phyloP scores from a whole-genome alignment of 2,888 invertebrate species.

The Agrilus cyanescens region DNA sequence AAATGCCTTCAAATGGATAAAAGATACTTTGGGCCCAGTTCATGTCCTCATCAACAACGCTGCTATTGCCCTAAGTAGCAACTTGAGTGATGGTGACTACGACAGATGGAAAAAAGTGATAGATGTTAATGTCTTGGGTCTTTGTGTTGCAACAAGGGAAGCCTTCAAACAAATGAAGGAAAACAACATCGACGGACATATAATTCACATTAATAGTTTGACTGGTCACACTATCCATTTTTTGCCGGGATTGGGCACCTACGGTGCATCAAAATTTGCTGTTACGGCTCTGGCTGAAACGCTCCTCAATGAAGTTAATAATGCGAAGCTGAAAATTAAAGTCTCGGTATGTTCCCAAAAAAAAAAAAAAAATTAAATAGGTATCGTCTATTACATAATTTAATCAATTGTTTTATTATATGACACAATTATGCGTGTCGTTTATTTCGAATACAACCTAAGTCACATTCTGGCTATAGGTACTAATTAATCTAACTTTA shows the following conservation, averaged over 20 bases:
- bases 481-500: too few species aligned
- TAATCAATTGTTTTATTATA: too few species aligned
- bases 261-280: constrained; percentile 15
- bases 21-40: constrained; percentile 17
- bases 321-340: constrained; percentile 10
- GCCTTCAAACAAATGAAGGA: constrained; percentile 15
- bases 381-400: too few species aligned
- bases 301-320: constrained; percentile 13
- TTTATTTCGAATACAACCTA: too few species aligned
- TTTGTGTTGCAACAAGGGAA: constrained; percentile 14
- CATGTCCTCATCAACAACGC: constrained; percentile 19
- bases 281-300: constrained; percentile 16
- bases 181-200: constrained; percentile 16
- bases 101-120: constrained; percentile 12
- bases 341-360: constrained; percentile 11
- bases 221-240: constrained; percentile 12
- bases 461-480: too few species aligned
- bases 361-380: too few species aligned
- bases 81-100: constrained; percentile 13
- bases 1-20: constrained; percentile 14
- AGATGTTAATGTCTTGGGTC: constrained; percentile 14
- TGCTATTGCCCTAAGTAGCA: constrained; percentile 10
- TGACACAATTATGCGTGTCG: too few species aligned
- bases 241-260: too few species aligned
- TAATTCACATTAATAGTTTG: constrained; percentile 18